phyloP scores from a whole-genome alignment of 2,888 invertebrate species.

The Colletes collaris region DNA sequence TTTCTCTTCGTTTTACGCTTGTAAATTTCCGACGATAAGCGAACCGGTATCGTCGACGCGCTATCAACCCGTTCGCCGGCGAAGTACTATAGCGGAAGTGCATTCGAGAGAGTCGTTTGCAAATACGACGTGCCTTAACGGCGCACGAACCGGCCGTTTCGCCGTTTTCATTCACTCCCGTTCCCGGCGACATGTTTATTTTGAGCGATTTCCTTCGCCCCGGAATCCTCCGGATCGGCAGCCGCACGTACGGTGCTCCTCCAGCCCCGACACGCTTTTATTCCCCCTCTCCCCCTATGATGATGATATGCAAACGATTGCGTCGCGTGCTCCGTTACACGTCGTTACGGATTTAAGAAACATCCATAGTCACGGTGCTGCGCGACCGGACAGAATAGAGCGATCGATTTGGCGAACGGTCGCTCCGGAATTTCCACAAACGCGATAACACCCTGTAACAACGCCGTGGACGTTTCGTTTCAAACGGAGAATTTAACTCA shows the following conservation, averaged over 20 bases:
- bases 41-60: not conserved
- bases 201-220: not conserved
- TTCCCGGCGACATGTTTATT: not conserved
- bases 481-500: no score
- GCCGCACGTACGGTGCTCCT: constrained; percentile 7
- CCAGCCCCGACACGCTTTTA: constrained; percentile 29
- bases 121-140: not conserved
- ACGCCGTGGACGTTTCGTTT: no score
- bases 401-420: constrained; percentile 1
- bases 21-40: constrained; percentile 1
- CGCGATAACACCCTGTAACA: not conserved
- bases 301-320: constrained; percentile 59
- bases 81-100: not conserved
- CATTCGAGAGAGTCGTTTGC: not conserved
- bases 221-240: constrained; percentile 9
- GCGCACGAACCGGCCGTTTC: no score
- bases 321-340: constrained; percentile 45
- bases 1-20: no score
- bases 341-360: constrained; percentile 41
- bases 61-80: not conserved
- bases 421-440: not conserved
- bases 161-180: not conserved
- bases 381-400: constrained; percentile 15
- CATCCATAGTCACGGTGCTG: not conserved
- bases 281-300: not conserved